phyloP scores from a whole-genome alignment of 2,113 vertebrate species.

The Pelobates fuscus region DNA sequence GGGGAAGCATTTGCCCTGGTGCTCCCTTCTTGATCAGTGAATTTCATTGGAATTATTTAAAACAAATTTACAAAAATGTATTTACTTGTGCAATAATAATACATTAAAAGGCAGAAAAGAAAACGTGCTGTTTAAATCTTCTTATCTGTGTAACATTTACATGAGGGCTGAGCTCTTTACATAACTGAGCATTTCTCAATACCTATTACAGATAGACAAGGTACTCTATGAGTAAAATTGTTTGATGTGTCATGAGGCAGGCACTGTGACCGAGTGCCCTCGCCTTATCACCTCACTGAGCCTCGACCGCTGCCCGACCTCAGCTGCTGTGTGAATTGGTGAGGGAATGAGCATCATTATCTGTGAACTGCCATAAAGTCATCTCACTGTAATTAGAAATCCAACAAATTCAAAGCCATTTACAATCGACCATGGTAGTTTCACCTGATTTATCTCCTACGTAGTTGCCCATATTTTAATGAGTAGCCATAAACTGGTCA shows the following conservation, averaged over 20 bases:
- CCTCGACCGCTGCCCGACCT: slow-evolving; percentile 44
- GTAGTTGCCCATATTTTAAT: slow-evolving; percentile 8
- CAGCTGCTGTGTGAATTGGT: slow-evolving; percentile 36
- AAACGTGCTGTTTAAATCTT: too few relatives aligned
- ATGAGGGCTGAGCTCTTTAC: too few relatives aligned
- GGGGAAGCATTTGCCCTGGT: too few relatives aligned
- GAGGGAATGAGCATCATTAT: slow-evolving; percentile 16
- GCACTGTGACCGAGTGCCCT: slow-evolving; percentile 25
- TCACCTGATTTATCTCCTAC: slow-evolving; percentile 35
- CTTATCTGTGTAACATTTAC: too few relatives aligned
- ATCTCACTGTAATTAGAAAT: slow-evolving; percentile 43
- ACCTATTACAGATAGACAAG: not conserved
- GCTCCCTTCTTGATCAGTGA: too few relatives aligned
- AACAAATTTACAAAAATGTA: too few relatives aligned
- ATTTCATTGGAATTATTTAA: too few relatives aligned
- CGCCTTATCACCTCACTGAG: slow-evolving; percentile 19
- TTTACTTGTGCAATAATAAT: too few relatives aligned
- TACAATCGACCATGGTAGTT: slow-evolving; percentile 16
- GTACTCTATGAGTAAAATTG: not conserved
- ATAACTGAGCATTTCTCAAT: not conserved
- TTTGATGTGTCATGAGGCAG: not conserved
- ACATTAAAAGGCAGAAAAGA: too few relatives aligned
- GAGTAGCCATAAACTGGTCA: slow-evolving; percentile 10
- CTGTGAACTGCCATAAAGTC: slow-evolving; percentile 34
- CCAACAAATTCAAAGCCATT: slow-evolving; percentile 45